These are phyloP conservation scores for Zaprionus taronus DNA, from an alignment of 1,140 invertebrate genomes.

Conservation along the genomic window DNA sequence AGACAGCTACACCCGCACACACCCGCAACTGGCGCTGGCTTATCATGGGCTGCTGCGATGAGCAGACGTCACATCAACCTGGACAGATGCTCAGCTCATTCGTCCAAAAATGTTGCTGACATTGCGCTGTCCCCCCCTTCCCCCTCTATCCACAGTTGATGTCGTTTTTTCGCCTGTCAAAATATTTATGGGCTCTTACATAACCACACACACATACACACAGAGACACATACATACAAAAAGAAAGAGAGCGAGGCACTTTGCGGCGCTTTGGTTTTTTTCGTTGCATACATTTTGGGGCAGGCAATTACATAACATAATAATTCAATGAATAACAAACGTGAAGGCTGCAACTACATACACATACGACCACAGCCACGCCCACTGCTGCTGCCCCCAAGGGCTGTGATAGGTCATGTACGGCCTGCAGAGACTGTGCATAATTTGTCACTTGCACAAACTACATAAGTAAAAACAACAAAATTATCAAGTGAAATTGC, in stretches of 20 bases:
- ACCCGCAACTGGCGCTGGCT: constrained; percentile 12
- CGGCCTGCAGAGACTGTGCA: constrained; percentile 22
- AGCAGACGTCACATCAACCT: constrained; percentile 38
- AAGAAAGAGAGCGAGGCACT: constrained; percentile 35
- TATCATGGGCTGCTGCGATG: constrained; percentile 39
- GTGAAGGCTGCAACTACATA: constrained; percentile 15
- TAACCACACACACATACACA: constrained; percentile 6
- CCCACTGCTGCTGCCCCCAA: neutral
- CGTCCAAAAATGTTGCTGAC: constrained; percentile 63
- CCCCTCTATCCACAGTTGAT: constrained; percentile 42
- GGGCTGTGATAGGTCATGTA: neutral
- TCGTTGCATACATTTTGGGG: constrained; percentile 41
- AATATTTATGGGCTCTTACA: constrained; percentile 72
- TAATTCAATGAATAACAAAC: constrained; percentile 77
- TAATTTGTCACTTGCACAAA: constrained; percentile 39
- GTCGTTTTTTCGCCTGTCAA: constrained; percentile 49
- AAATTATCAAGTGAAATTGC: constrained; percentile 41
- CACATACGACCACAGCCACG: neutral
- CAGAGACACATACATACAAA: neutral
- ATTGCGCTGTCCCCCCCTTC: neutral
- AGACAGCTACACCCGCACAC: neutral
- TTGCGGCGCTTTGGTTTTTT: constrained; percentile 57
- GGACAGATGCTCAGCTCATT: constrained; percentile 58
- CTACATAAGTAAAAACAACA: constrained; percentile 26
- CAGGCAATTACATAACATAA: constrained; percentile 64